Base-by-base conservation (phyloP, 2,888 invertebrate genomes). In the Frankliniella intonsa region DNA sequence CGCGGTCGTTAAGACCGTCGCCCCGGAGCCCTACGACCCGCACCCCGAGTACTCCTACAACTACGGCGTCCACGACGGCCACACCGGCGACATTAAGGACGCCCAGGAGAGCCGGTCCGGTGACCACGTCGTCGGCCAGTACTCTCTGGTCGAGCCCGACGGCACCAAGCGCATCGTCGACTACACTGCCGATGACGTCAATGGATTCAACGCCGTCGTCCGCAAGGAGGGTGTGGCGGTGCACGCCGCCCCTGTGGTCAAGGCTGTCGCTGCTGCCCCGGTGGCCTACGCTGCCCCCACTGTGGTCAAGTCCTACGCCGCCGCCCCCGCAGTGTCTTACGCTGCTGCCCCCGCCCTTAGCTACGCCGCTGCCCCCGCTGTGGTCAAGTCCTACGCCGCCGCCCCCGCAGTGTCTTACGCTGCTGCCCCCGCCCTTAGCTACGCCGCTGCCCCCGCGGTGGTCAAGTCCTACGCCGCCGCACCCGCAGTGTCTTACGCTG, bases 151-250 rank as follows among this genome's bases (percentile, higher is more conserved):
- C 82, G 91, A 91, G 86, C 88, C 91, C 83, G 91, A 91, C 84
- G 91, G 91, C 84, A 90, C 90, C 83, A 87, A 89, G 83, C 88
- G 91, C 84, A 87, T 89, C 85, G 91, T 91, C 19, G 90, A 91
- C 85, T 91, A 91, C 87, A 89, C 89, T 81, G 90, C 91, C 81
- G 91, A 91, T 87, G 90, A 90, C 80, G 88, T 90, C 83, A 89
- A 91, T 85, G 91, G 91, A 81, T 91, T 91, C 89, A 91, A 91
- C 85, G 91, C 91, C 83, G 89, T 91, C 80, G 91, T 91, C 25
- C 89, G 88, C 85, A 84, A 84, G 84, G 81, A 82, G 76, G 83
- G 82, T 38, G 83, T 83, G 14, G 84, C 82, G 50, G 83, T 83
- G 80, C 82, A 84, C 27, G 84, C 83, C 81, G 81, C 83, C 81